A percentile compares a stretch with the other conserved stretches of the same genome.
Evolutionary conservation across 2,113 vertebrate species (phyloP).

Genomic region (Hydropotes inermis): DNA sequence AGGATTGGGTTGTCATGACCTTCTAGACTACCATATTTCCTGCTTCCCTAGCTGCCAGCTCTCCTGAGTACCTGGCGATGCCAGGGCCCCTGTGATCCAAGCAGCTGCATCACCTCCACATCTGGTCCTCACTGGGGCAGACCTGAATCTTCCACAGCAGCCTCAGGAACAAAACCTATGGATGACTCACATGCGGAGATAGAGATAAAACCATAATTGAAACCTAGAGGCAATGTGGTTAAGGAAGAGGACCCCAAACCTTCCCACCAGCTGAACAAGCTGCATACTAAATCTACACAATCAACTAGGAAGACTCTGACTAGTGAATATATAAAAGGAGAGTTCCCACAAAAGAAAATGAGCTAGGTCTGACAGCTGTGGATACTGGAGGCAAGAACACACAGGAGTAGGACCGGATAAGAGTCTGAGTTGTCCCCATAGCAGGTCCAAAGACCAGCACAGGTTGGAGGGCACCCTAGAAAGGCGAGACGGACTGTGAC

Average conservation of each 20-base stretch:
- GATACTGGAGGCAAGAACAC: not conserved
- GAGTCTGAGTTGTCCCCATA: not conserved
- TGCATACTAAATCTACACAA: not conserved
- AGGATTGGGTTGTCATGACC: not conserved
- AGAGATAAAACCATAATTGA: not conserved
- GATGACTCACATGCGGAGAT: not conserved
- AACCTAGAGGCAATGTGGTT: not conserved
- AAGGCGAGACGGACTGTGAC: fast-evolving
- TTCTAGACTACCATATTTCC: not conserved
- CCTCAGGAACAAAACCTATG: not conserved
- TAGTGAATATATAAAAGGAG: not conserved
- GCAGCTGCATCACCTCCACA: not conserved
- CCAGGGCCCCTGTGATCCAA: not conserved
- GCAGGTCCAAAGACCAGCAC: not conserved
- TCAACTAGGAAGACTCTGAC: not conserved
- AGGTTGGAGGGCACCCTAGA: not conserved
- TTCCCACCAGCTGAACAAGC: not conserved
- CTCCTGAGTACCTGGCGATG: not conserved
- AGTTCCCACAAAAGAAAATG: not conserved
- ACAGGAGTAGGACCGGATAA: not conserved
- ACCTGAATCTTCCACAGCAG: not conserved
- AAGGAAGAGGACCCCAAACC: not conserved
- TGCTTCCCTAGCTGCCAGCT: not conserved
- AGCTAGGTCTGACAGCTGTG: not conserved
- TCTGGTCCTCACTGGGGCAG: not conserved